Base-by-base conservation (phyloP, 2,888 invertebrate species). In the Tigriopus californicus region DNA sequence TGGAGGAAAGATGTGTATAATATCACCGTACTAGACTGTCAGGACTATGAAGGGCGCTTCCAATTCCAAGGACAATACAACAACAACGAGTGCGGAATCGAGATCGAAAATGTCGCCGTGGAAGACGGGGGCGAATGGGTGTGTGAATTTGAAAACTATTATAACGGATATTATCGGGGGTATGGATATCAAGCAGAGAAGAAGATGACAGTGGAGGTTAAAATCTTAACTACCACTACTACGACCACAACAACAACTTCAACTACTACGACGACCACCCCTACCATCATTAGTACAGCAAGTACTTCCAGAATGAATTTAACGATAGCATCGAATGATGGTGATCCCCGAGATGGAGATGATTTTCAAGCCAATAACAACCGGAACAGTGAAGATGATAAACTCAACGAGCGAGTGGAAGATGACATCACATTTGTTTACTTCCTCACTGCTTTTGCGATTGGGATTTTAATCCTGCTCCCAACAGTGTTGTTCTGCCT, bases 71-170 rank as follows among this genome's bases (percentile, higher is more conserved):
- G 46, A 8, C 4, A 56, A 13, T 56, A 56, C 15, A 20, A 56
- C 4, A 18, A 42, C 1, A 18, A 56, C 46, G 13, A 56, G 15
- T 56, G 56, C 15, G 56, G 25, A 20, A 56, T 56, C 12, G 11
- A 20, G 20, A 46, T 56, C 20, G 20, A 20, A 18, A 56, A 56
- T 46, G 56, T 44, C n/a, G 44, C 12, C 13, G 15, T 42, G 12
- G 44, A 56, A 22, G 56, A 56, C 22, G 56, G 46, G 1, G 56
- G 56, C 15, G 46, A 4, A 18, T 56, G 56, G 56, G 22, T 12
- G 1, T 56, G 56, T 24, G 56, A 41, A 18, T 22, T 56, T 42
- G 56, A 56, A 22, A 25, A 20, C 46, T 56, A 56, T 33, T 33
- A 56, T 4, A 33, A 18, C 15, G 56, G 56, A 12, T 2, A 46